Percentiles rank a stretch among this genome's conserved stretches.
These are phyloP conservation scores for Blastobasis adustella DNA, from an alignment of 2,888 invertebrate species.

Conservation along the genomic window DNA sequence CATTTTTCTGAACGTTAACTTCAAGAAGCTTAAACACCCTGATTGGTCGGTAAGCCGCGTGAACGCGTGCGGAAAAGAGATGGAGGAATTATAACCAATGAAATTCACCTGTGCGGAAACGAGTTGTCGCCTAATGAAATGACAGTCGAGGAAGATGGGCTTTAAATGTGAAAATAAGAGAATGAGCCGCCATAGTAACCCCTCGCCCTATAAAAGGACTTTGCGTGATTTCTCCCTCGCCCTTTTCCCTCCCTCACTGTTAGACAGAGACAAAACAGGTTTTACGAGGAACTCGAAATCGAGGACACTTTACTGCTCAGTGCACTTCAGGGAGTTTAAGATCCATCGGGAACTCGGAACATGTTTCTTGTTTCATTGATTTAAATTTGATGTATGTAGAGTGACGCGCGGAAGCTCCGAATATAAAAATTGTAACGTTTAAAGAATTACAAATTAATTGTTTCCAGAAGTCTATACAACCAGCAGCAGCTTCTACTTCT, in stretches of 20 bases:
- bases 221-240: constrained; percentile 23
- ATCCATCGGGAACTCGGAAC: constrained; percentile 25
- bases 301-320: constrained; percentile 46
- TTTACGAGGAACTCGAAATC: constrained; percentile 41
- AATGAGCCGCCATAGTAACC: constrained; percentile 12
- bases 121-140: constrained; percentile 6
- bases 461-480: no score
- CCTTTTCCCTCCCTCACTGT: constrained; percentile 20
- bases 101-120: constrained; percentile 5
- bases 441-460: no score
- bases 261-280: constrained; percentile 29
- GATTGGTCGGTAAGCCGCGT: no score
- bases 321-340: constrained; percentile 36
- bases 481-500: no score
- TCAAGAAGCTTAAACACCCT: no score
- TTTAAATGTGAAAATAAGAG: constrained; percentile 14
- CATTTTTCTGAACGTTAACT: no score
- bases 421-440: no score
- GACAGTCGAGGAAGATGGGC: constrained; percentile 7
- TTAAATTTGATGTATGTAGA: constrained; percentile 13
- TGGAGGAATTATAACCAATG: not conserved
- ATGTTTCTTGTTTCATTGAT: constrained; percentile 22
- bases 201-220: constrained; percentile 15
- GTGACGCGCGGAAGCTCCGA: not conserved
- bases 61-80: no score